These are phyloP conservation scores for Corapipo altera DNA, from an alignment of 2,113 vertebrate species.

Conservation along the genomic window DNA sequence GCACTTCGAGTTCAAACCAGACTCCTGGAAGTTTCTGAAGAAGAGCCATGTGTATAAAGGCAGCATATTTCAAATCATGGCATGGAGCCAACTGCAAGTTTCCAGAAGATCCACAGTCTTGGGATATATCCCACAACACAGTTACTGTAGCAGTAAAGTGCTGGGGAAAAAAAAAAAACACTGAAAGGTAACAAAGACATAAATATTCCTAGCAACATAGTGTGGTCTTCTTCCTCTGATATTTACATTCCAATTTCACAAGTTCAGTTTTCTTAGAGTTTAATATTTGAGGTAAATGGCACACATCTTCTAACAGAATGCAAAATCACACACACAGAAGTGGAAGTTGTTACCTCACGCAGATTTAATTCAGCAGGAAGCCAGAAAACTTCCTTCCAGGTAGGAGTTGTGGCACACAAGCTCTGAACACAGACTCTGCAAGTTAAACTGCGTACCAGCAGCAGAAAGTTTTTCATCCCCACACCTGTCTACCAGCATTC, in stretches of 20 bases:
- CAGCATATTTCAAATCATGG: background rate
- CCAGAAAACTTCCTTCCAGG: background rate
- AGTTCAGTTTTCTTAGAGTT: background rate
- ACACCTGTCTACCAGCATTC: background rate
- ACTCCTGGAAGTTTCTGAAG: background rate
- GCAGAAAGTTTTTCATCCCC: background rate
- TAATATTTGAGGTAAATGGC: background rate
- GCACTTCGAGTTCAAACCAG: rapidly evolving
- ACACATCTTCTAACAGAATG: background rate
- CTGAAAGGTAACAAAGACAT: rapidly evolving
- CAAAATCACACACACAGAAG: background rate
- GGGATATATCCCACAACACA: background rate
- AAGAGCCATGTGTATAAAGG: background rate
- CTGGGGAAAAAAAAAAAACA: background rate
- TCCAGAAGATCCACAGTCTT: background rate
- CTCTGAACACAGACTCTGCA: background rate
- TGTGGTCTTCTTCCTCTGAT: background rate
- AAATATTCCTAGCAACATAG: background rate
- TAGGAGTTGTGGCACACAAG: background rate
- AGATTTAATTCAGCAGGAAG: background rate
- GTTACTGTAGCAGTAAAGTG: background rate
- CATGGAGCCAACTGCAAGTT: background rate
- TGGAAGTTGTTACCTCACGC: background rate
- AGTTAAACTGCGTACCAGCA: background rate
- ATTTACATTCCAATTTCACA: background rate